Evolutionary conservation across 30 jellyfish, hydroid and myxozoan species (phyloP).

Genomic region (Hydractinia symbiolongicarpus): DNA sequence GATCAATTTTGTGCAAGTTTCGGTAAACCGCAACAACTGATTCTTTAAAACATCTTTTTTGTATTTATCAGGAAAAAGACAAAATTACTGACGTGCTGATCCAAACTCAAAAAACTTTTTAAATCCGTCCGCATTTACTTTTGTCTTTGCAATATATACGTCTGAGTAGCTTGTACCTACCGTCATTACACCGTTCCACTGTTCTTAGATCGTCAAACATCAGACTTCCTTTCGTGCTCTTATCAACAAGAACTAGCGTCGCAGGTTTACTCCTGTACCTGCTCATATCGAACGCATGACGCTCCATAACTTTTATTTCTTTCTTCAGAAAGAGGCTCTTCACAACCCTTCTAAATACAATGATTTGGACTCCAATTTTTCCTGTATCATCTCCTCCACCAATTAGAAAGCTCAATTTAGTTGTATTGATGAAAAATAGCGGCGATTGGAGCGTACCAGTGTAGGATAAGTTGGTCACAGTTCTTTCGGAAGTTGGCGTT

Average conservation of each 20-base stretch:
- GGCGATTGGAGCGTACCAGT: slow-evolving; percentile 36
- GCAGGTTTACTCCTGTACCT: not conserved
- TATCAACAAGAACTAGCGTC: slow-evolving; percentile 1
- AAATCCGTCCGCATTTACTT: no score
- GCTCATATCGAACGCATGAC: slow-evolving; percentile 1
- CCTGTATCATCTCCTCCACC: slow-evolving; percentile 34
- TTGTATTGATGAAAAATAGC: slow-evolving; percentile 14
- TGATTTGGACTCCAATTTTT: slow-evolving; percentile 9
- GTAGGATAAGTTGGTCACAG: not conserved
- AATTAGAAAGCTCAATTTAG: slow-evolving; percentile 18
- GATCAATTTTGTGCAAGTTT: no score
- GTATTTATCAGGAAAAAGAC: no score
- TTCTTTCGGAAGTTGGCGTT: not conserved
- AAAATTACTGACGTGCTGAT: no score
- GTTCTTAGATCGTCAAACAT: slow-evolving; percentile 31
- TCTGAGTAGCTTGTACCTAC: not conserved
- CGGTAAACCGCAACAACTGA: no score
- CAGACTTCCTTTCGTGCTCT: slow-evolving; percentile 14
- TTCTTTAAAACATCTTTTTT: no score
- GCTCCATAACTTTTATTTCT: not conserved
- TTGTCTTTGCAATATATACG: no score
- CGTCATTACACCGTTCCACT: not conserved
- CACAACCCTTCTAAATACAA: not conserved
- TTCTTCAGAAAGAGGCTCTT: not conserved
- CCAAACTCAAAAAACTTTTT: no score